Base-by-base conservation (phyloP, 2,797 vertebrate species). In the Phoebastria nigripes region DNA sequence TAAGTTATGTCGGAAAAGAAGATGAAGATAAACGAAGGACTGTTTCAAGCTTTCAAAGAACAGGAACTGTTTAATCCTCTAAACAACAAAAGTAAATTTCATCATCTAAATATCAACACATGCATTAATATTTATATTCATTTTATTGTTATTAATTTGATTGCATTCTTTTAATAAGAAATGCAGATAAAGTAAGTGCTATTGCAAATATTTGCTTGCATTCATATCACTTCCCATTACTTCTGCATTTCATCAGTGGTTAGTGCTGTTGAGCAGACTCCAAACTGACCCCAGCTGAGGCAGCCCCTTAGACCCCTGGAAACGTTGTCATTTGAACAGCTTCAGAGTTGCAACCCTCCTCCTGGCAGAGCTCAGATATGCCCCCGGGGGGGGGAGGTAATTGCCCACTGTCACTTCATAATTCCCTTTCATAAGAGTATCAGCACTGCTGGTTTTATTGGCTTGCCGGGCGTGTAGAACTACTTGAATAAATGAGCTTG, bases 1-100 rank as follows among this genome's bases (percentile, higher is more conserved):
- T 71, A 93, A 86, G 84, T 63, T 80, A 29, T 62, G 29, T 69
- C 24, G 8, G 41, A 91, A 94, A 96, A 94, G 58, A 94, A 85
- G 63, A 92, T 80, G 15, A 84, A 87, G 83, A 87, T 83, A 87
- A 91, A 93, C 12, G 6, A 80, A 74, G 29, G 25, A 35, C 28
- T 63, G 21, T 82, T 93, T 66, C 22, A 66, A 58, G 74, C 29
- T 58, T 72, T 82, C 73, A 61, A 55, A 71, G 77, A 87, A 67
- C 35, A 82, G 54, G 33, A 94, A 29, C 54, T 41, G 21, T 71
- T 69, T 28, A 82, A 39, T 82, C n/a, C 25, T 84, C 73, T 82
- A 37, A 70, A 87, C 52, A 76, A 42, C 29, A 12, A 14, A 89
- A 87, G 25, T 56, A 10, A 42, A 15, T 89, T 92, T 92, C 20